These are phyloP conservation scores for Drosophila limbata DNA, from an alignment of 2,888 invertebrate genomes.

Conservation along the genomic window DNA sequence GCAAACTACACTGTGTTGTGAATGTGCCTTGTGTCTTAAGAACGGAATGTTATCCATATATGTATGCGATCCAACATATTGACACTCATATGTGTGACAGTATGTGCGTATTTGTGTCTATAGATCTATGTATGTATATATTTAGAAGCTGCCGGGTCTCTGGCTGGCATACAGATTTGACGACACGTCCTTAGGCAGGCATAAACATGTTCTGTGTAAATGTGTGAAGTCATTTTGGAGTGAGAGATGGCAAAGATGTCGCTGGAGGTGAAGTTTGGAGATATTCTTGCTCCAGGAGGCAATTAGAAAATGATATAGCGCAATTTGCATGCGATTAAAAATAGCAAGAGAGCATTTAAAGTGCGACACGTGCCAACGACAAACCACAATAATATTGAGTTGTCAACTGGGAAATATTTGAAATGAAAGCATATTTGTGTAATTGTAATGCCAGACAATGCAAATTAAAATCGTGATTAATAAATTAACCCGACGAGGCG, in stretches of 20 bases:
- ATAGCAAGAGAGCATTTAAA: conserved; percentile 28
- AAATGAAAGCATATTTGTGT: conserved; percentile 7
- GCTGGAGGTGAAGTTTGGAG: conserved; percentile 14
- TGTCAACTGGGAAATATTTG: conserved; percentile 7
- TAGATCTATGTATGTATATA: not conserved
- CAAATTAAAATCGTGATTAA: conserved; percentile 48
- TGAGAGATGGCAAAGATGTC: conserved; percentile 22
- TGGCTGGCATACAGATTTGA: conserved; percentile 46
- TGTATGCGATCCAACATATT: conserved; percentile 36
- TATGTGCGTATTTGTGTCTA: not conserved
- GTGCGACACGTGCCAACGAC: conserved; percentile 27
- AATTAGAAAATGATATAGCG: conserved; percentile 75
- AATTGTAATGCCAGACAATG: conserved; percentile 26
- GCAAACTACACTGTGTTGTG: not conserved
- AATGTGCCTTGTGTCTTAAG: not conserved
- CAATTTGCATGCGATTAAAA: conserved; percentile 71
- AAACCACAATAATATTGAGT: conserved; percentile 14
- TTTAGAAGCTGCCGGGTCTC: conserved; percentile 8
- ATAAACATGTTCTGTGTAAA: conserved; percentile 52
- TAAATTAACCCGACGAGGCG: conserved; percentile 19
- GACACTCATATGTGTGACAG: conserved; percentile 16
- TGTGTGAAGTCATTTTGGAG: conserved; percentile 62
- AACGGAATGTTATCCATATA: conserved; percentile 3
- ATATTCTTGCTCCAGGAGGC: conserved; percentile 42
- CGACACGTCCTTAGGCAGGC: conserved; percentile 55